Base-by-base conservation (phyloP, 2,113 vertebrate species). In the Physeter macrocephalus region DNA sequence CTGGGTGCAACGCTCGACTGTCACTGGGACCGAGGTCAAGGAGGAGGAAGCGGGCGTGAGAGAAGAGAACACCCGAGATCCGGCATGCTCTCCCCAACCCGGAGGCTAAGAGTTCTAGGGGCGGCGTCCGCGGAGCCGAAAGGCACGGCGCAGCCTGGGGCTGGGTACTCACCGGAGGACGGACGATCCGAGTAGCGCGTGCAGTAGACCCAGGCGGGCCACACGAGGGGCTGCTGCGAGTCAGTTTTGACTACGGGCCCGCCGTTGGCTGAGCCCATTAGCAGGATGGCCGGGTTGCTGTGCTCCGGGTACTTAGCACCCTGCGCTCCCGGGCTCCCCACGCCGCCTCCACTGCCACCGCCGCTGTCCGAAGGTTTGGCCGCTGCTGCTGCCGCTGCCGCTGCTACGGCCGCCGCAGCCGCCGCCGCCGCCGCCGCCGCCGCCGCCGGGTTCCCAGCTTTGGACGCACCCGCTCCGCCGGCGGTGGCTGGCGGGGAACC, bases 151-250 rank as follows among this genome's bases (percentile, higher is more conserved):
- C 46, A 29, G 52, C 39, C 66, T 3, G 23, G 57, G 59, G 23
- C 13, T 7, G 59, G 71, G 98, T 98, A 98, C 99, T 99, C 99
- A 99, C 99, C 99, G 97, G 99, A 99, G 99, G 99, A 99, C 74
- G 99, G 99, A 97, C 99, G 99, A 98, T 99, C 99, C 97, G 99
- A 99, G 98, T 99, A 99, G 36, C 99, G 99, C 27, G 99, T 99
- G 97, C 99, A 99, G 99, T 99, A 99, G 90, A 99, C 99, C 99
- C 99, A 99, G 89, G 99, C 99, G 97, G 99, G 99, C 99, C 99
- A 99, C 67, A 99, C 98, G 92, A 99, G 97, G 90, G 99, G 99
- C 98, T 99, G 99, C 90, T 98, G 98, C 67, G 98, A 98, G 83
- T 99, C 99, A 94, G 99, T 98, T 81, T 99, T 97, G 83, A 98